Conservation (phyloP, 2,113 vertebrate species). For the Hucho hucho region DNA sequence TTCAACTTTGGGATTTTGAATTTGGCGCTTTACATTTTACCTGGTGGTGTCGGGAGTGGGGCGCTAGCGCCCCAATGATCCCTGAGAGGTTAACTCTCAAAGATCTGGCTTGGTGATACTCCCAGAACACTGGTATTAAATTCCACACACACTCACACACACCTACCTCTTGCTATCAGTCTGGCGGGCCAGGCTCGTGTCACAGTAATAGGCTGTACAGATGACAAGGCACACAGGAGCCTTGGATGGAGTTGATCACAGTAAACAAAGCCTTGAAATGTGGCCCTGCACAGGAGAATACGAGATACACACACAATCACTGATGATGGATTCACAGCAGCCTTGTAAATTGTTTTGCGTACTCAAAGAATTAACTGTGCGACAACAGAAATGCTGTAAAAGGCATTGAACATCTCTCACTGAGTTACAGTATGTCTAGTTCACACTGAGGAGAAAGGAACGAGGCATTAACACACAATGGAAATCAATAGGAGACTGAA, state of each 20-base stretch:
- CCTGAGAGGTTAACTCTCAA: too few species aligned
- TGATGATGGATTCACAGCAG: conserved; percentile 11
- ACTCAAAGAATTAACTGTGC: not conserved
- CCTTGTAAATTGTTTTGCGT: conserved; percentile 2
- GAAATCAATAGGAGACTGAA: too few species aligned
- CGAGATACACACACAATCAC: conserved; percentile 16
- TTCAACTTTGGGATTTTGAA: too few species aligned
- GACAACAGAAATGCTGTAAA: not conserved
- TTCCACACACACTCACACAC: not conserved
- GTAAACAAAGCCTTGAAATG: conserved; percentile 39
- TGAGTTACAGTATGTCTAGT: not conserved
- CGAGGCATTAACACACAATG: not conserved
- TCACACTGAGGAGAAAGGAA: not conserved
- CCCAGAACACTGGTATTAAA: not conserved
- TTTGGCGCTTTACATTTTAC: too few species aligned
- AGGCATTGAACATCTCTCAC: not conserved
- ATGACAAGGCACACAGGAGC: conserved; percentile 22
- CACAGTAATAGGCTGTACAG: conserved; percentile 40
- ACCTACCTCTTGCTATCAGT: not conserved
- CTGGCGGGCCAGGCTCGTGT: conserved; percentile 4
- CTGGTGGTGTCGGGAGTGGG: too few species aligned
- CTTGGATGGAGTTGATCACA: conserved; percentile 9
- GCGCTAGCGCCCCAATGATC: too few species aligned
- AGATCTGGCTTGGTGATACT: not conserved
- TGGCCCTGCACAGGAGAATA: not conserved